A percentile compares a stretch with the other conserved stretches of the same genome.
These are phyloP conservation scores for Conus ventricosus DNA, from an alignment of 1,140 invertebrate genomes.

Conservation along the genomic window DNA sequence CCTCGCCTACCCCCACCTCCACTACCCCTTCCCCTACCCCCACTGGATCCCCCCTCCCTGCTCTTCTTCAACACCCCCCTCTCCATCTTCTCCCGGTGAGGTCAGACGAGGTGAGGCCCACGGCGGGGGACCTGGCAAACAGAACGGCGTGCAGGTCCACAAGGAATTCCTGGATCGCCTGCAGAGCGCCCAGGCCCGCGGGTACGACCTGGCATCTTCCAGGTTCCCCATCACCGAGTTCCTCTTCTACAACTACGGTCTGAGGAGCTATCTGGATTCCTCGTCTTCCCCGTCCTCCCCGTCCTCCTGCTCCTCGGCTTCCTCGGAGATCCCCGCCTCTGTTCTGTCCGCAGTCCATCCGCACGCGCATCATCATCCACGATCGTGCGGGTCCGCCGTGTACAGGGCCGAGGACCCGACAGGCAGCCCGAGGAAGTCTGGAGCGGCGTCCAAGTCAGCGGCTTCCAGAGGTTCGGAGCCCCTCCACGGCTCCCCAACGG, in stretches of 20 bases:
- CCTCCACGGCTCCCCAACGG: background rate
- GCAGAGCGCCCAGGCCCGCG: constrained; percentile 20
- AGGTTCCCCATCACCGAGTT: constrained; percentile 37
- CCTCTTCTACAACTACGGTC: constrained; percentile 41
- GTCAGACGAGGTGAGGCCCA: background rate
- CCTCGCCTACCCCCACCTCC: background rate
- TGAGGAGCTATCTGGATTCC: constrained; percentile 28
- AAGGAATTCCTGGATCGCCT: constrained; percentile 34
- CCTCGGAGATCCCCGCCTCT: background rate
- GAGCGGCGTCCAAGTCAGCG: background rate
- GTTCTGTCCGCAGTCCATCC: background rate
- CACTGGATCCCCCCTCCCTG: background rate
- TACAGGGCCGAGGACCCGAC: background rate
- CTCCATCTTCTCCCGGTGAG: background rate
- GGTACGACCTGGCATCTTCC: constrained; percentile 24
- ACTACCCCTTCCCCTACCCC: background rate
- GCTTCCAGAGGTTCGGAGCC: background rate
- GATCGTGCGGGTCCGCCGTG: background rate
- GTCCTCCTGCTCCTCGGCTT: background rate
- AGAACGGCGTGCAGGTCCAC: background rate
- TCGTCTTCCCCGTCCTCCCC: background rate
- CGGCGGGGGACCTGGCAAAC: background rate
- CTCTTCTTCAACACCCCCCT: background rate
- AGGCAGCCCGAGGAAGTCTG: background rate
- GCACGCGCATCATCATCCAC: background rate